These are phyloP conservation scores for Ochropleura leucogaster DNA, from an alignment of 2,888 invertebrate genomes.

Conservation along the genomic window DNA sequence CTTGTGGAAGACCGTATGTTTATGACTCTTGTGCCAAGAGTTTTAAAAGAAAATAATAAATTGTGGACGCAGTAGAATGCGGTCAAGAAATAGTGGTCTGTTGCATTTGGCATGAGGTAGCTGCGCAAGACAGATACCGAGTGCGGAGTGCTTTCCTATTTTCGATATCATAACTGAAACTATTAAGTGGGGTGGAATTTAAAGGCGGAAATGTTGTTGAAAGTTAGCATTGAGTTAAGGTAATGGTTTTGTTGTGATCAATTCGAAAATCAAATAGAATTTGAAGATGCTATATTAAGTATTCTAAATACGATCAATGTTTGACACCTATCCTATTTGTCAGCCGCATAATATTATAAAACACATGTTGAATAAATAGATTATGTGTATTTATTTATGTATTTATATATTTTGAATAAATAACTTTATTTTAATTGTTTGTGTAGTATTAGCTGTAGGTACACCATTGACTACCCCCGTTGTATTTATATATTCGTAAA, in stretches of 20 bases:
- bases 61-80: constrained; percentile 43
- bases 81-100: constrained; percentile 49
- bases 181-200: constrained; percentile 10
- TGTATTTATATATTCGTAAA: no score
- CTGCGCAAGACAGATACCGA: constrained; percentile 29
- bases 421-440: no score
- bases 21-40: constrained; percentile 52
- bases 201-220: neutral
- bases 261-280: neutral
- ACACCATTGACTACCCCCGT: no score
- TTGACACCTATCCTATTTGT: no score
- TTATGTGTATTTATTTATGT: no score
- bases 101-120: constrained; percentile 59
- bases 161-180: constrained; percentile 36
- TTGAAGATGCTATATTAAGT: neutral
- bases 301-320: neutral
- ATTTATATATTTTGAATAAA: no score
- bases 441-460: no score
- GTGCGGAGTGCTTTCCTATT: constrained; percentile 29
- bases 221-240: neutral
- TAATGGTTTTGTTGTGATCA: no score
- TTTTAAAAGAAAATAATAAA: constrained; percentile 60
- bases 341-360: no score
- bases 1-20: constrained; percentile 41
- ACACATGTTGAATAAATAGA: no score